phyloP scores from a whole-genome alignment of 2,113 vertebrate genomes.

The Sula dactylatra region DNA sequence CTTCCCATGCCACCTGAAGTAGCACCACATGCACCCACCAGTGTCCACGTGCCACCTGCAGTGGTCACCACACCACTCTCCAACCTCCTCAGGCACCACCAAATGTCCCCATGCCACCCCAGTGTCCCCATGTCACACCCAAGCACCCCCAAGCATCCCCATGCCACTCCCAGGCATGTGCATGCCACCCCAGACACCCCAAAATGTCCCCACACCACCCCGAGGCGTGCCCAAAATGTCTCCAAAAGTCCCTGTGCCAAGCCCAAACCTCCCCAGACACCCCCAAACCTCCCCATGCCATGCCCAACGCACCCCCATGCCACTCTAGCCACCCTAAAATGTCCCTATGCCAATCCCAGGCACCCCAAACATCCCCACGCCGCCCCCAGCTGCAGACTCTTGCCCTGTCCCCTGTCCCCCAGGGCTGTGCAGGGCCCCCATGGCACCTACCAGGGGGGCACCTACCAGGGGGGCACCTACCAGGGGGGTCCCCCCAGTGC shows the following conservation, averaged over 20 bases:
- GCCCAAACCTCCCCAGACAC: neutral
- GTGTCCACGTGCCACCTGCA: neutral
- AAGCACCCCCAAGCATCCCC: neutral
- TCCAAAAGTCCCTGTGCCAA: neutral
- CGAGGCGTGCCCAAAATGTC: too few relatives aligned
- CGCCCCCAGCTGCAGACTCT: fast-evolving
- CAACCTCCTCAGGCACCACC: too few relatives aligned
- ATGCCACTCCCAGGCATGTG: neutral
- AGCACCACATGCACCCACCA: neutral
- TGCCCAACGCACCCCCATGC: neutral
- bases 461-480: constrained; percentile 83
- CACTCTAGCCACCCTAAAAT: neutral
- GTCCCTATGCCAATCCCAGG: neutral
- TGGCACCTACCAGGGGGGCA: constrained; percentile 56
- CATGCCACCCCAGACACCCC: neutral
- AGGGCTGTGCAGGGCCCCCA: fast-evolving
- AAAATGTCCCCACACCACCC: neutral
- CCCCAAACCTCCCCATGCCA: neutral
- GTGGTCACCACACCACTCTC: fast-evolving
- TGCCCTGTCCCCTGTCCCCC: fast-evolving
- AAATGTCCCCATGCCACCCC: neutral
- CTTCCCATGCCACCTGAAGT: fast-evolving
- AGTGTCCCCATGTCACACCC: neutral
- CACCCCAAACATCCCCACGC: neutral
- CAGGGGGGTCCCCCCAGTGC: constrained; percentile 80